Evolutionary conservation across 2,113 vertebrate genomes (phyloP).

Genomic region (Excalfactoria chinensis): DNA sequence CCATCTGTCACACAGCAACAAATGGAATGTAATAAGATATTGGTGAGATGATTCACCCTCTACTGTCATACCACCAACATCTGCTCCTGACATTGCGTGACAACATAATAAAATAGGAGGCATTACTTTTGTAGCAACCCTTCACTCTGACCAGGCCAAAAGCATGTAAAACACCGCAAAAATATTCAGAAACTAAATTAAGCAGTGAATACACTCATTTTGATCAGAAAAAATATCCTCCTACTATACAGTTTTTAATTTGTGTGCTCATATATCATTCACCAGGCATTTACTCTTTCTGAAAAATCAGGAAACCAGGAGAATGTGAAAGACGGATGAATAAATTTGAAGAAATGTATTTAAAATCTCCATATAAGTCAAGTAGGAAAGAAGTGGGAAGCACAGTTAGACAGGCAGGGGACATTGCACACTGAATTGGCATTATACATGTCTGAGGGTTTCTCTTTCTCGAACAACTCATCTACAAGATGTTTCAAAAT

Average conservation of each 20-base stretch:
- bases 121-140: too few relatives aligned
- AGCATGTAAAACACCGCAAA: background rate
- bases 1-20: too few relatives aligned
- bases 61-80: too few relatives aligned
- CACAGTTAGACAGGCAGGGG: background rate
- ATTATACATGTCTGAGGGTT: background rate
- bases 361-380: background rate
- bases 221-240: background rate
- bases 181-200: background rate
- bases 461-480: background rate
- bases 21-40: too few relatives aligned
- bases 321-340: background rate
- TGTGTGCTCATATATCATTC: background rate
- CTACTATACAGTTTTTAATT: background rate
- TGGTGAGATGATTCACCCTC: too few relatives aligned
- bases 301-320: background rate
- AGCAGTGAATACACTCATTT: background rate
- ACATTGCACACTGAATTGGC: background rate
- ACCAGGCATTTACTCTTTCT: background rate
- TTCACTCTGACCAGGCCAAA: background rate
- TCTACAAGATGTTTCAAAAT: background rate
- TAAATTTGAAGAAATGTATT: background rate
- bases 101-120: too few relatives aligned
- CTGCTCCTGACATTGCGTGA: too few relatives aligned
- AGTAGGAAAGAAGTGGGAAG: background rate